Percentiles rank a stretch among this genome's conserved stretches.
Conservation (phyloP, 2,113 vertebrate species). For the Platycercus adscitus region DNA sequence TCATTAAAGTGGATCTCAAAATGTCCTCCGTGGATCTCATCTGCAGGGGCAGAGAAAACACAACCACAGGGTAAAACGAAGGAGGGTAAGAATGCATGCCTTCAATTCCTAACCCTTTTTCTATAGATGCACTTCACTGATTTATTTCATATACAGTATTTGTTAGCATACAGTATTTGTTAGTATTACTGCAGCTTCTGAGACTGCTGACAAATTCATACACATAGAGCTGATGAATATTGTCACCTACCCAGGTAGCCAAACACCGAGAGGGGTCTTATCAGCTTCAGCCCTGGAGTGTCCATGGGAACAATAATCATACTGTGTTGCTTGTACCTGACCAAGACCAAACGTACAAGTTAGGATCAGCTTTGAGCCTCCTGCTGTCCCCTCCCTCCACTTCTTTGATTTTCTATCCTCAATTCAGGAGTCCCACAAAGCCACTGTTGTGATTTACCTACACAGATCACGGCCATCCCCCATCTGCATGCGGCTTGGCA, state of each 20-base stretch:
- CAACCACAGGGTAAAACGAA: neutral
- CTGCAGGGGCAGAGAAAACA: slow-evolving; percentile 60
- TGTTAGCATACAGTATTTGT: neutral
- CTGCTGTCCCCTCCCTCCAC: neutral
- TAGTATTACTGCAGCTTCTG: neutral
- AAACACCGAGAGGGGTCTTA: slow-evolving; percentile 88
- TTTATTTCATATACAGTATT: neutral
- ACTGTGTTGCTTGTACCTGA: slow-evolving; percentile 86
- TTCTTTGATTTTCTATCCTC: neutral
- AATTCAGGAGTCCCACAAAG: fast-evolving
- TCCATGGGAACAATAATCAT: slow-evolving; percentile 90
- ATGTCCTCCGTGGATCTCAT: slow-evolving; percentile 90
- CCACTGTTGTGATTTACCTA: neutral
- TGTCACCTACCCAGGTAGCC: slow-evolving; percentile 84
- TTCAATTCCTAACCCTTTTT: neutral
- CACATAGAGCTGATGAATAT: neutral
- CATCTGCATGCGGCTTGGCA: neutral
- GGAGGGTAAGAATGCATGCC: neutral
- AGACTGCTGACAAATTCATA: neutral
- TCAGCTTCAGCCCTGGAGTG: slow-evolving; percentile 81
- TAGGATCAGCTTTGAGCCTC: neutral
- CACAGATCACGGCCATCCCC: neutral
- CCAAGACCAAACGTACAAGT: slow-evolving; percentile 14
- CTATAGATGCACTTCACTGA: neutral
- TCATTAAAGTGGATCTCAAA: slow-evolving; percentile 91